Percentiles rank a stretch among this genome's conserved stretches.
Evolutionary conservation across 2,888 invertebrate species (phyloP).

Genomic region (Cyrtodaria siliqua): DNA sequence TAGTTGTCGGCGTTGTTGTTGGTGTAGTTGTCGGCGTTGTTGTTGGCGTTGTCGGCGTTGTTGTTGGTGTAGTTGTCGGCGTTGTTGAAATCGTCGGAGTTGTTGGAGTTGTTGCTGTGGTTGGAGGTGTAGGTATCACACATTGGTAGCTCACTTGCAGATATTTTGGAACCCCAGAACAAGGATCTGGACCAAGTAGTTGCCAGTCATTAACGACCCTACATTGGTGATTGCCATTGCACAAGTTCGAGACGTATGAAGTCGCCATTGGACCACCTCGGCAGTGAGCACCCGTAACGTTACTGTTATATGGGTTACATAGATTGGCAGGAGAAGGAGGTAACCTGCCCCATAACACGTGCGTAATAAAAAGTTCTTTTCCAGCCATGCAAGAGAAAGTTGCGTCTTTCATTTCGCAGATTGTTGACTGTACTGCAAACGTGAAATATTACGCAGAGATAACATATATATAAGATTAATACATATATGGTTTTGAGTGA

Average conservation of each 20-base stretch:
- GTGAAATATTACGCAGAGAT: background rate
- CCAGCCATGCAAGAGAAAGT: conserved; percentile 55
- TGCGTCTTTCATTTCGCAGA: conserved; percentile 60
- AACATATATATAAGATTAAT: too few relatives aligned
- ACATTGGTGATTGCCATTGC: conserved; percentile 43
- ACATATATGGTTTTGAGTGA: too few relatives aligned
- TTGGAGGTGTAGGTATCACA: conserved; percentile 16
- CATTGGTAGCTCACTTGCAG: conserved; percentile 66
- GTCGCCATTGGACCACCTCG: conserved; percentile 30
- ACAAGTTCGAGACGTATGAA: conserved; percentile 37
- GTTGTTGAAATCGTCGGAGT: conserved; percentile 33
- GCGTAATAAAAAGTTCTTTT: conserved; percentile 32
- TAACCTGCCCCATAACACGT: conserved; percentile 57
- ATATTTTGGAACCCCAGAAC: conserved; percentile 64
- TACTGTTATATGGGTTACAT: conserved; percentile 56
- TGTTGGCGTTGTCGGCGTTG: conserved; percentile 23
- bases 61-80: conserved; percentile 5
- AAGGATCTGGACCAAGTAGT: conserved; percentile 64
- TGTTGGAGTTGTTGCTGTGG: conserved; percentile 30
- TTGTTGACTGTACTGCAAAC: conserved; percentile 59
- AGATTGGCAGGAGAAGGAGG: conserved; percentile 41
- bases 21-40: background rate
- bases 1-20: background rate
- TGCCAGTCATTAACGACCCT: conserved; percentile 53
- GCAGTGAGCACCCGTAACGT: conserved; percentile 40